Evolutionary conservation across 2,797 vertebrate genomes (phyloP).

Genomic region (Tauraco hartlaubi): DNA sequence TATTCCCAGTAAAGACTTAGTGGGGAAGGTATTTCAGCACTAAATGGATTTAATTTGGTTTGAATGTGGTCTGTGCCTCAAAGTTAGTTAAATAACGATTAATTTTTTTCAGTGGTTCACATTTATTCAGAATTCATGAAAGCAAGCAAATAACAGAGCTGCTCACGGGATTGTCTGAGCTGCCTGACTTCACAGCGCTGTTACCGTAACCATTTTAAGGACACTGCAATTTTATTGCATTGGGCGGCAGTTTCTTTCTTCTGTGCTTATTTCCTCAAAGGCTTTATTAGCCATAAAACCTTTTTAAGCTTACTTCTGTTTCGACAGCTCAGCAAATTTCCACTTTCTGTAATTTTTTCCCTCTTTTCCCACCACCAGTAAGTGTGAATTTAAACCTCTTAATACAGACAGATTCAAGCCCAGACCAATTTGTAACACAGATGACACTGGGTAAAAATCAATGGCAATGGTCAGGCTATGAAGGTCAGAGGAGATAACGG

Average conservation of each 20-base stretch:
- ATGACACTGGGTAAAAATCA: constrained; percentile 74
- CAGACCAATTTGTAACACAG: constrained; percentile 69
- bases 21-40: not conserved
- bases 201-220: constrained; percentile 18
- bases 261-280: constrained; percentile 32
- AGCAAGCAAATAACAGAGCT: not conserved
- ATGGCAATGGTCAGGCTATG: constrained; percentile 45
- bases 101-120: not conserved
- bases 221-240: not conserved
- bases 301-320: constrained; percentile 52
- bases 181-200: not conserved
- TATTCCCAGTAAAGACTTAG: not conserved
- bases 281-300: constrained; percentile 51
- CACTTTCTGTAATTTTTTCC: not conserved
- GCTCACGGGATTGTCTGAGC: not conserved
- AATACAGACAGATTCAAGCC: constrained; percentile 61
- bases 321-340: constrained; percentile 55
- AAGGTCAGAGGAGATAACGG: constrained; percentile 67
- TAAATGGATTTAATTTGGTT: not conserved
- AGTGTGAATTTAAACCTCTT: constrained; percentile 72
- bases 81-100: not conserved
- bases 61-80: not conserved
- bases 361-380: constrained; percentile 1
- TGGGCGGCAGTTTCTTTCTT: not conserved
- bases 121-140: not conserved